Evolutionary conservation across 2,113 vertebrate species (phyloP).

Genomic region (Cochlearius cochlearius): DNA sequence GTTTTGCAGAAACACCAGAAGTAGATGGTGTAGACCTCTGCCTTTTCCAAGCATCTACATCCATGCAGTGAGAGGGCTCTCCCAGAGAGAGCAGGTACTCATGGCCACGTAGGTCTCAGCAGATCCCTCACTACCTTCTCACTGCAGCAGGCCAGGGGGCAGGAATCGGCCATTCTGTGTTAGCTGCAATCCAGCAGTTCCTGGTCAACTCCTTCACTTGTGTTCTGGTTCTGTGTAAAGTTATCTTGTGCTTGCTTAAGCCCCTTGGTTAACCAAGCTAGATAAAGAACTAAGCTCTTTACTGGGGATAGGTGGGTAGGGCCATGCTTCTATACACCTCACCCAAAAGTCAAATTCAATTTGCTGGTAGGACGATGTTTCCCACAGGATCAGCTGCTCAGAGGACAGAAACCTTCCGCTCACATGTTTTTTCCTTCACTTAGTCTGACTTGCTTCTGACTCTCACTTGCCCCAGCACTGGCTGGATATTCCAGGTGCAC

Average conservation of each 20-base stretch:
- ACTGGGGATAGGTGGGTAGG: neutral
- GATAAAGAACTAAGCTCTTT: neutral
- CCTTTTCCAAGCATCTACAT: neutral
- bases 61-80: neutral
- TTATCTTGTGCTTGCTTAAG: neutral
- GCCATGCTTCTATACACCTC: neutral
- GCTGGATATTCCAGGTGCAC: neutral
- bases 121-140: neutral
- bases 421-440: neutral
- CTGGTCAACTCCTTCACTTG: neutral
- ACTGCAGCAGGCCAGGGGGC: neutral
- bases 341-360: neutral
- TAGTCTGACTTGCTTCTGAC: neutral
- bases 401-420: neutral
- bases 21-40: neutral
- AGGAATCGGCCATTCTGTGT: neutral
- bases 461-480: neutral
- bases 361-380: neutral
- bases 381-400: neutral
- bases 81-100: neutral
- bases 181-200: neutral
- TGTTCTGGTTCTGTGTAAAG: neutral
- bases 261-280: neutral
- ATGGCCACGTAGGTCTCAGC: rapidly evolving
- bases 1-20: neutral